Evolutionary conservation across 2,113 vertebrate species (phyloP), one percentile per base, ranked within the genome.

Genomic region (Lampris megalopsis): DNA sequence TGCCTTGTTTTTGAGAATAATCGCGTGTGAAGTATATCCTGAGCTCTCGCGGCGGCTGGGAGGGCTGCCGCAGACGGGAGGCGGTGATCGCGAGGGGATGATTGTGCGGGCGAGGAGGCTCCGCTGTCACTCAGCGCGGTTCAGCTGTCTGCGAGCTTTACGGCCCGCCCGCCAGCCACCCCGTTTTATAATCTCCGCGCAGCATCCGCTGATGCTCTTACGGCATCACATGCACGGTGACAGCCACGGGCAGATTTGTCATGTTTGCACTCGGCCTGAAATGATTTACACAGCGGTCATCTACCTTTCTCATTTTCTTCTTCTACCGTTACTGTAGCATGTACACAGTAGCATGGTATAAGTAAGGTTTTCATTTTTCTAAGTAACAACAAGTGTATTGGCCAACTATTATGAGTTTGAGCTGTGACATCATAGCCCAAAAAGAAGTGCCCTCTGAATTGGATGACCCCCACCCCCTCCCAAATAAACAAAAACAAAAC

Each of bases 21-120:
- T 88, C 68, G 59, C 84, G 83, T 90, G 90, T 91, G 90, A 91
- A 87, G 89, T 86, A 88, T 84, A 88, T 88, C 82, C 79, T 75
- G 69, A 82, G 73, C 79, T 79, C 78, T 59, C 83, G 57, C 71
- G 82, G 68, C 86, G 83, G 50, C 78, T 70, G 58, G 62, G 64
- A 53, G 74, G 79, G 63, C 80, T 79, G 38, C 76, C 24, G 24
- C 24, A 24, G 24, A 24, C 24, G 24, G 24, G 24, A 24, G 24
- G 24, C 24, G 24, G 24, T 24, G 84, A 76, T 84, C 75, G 77
- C 80, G 75, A 80, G 75, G 73, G 73, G 83, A 68, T 78, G 74
- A 80, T 81, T 80, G 73, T 70, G 80, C 74, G 71, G 65, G 64
- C 1, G 41, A 80, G 71, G 47, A 49, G 80, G 82, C 79, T 74